phyloP scores from a whole-genome alignment of 2,113 vertebrate genomes.

The Lasiurus cinereus region DNA sequence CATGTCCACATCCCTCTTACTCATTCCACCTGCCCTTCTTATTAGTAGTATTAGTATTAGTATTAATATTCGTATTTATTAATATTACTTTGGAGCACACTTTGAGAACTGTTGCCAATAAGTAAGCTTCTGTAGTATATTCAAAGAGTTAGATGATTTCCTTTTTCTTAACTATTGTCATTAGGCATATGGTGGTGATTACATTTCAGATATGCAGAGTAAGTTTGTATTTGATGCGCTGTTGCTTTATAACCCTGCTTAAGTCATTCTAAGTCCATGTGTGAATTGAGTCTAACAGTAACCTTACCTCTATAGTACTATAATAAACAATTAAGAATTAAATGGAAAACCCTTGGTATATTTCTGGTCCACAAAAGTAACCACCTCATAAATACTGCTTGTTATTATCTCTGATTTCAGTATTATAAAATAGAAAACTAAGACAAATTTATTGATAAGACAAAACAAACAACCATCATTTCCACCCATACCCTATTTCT shows the following conservation, averaged over 20 bases:
- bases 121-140: neutral
- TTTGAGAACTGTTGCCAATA: neutral
- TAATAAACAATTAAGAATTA: neutral
- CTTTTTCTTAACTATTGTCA: neutral
- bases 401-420: slow-evolving; percentile 1
- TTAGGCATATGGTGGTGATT: neutral
- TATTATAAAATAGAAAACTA: neutral
- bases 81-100: neutral
- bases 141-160: neutral
- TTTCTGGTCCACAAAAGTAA: neutral
- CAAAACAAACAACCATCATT: neutral
- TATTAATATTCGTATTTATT: no score
- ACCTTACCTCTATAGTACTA: neutral
- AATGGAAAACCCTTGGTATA: neutral
- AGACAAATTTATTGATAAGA: slow-evolving; percentile 12
- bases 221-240: neutral
- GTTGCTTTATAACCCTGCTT: neutral
- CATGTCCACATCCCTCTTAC: neutral
- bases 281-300: neutral
- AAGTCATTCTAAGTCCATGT: neutral
- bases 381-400: neutral
- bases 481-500: neutral
- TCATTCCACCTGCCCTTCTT: neutral
- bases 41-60: neutral
- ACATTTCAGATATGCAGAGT: neutral